phyloP scores from a whole-genome alignment of 1,140 invertebrate species.

The Drosophila littoralis region DNA sequence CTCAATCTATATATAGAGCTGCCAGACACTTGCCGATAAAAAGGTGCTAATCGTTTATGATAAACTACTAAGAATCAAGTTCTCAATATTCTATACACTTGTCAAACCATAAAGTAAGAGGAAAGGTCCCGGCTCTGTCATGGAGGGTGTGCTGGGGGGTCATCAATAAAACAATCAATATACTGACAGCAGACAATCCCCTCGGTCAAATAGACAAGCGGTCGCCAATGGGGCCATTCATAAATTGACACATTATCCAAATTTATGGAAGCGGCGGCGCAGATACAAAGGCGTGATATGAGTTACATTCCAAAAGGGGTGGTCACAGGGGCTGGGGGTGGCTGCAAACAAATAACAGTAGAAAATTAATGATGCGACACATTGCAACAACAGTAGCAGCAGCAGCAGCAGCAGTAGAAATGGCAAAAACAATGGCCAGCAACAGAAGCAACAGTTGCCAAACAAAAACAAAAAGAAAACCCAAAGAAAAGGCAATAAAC shows the following conservation, averaged over 20 bases:
- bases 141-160: too few species aligned
- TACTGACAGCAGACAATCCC: slow-evolving; percentile 74
- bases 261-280: slow-evolving; percentile 62
- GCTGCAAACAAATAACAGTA: slow-evolving; percentile 76
- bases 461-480: slow-evolving; percentile 28
- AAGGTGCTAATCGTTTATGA: slow-evolving; percentile 10
- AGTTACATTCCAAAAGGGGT: slow-evolving; percentile 24
- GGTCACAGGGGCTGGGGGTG: slow-evolving; percentile 1
- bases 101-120: slow-evolving; percentile 52
- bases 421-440: slow-evolving; percentile 56
- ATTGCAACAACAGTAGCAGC: slow-evolving; percentile 37
- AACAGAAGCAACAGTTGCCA: slow-evolving; percentile 72
- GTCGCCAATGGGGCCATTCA: slow-evolving; percentile 61
- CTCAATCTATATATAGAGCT: not conserved
- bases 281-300: slow-evolving; percentile 72
- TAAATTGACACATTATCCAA: slow-evolving; percentile 83
- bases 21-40: not conserved
- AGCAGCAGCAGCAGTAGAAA: slow-evolving; percentile 10
- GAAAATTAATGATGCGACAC: slow-evolving; percentile 79
- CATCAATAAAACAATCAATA: slow-evolving; percentile 82
- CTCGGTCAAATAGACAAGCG: slow-evolving; percentile 48
- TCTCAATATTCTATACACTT: slow-evolving; percentile 50
- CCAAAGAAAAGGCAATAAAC: slow-evolving; percentile 42
- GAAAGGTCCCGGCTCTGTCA: slow-evolving; percentile 15
- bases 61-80: slow-evolving; percentile 20